Base-by-base conservation (phyloP, 2,888 invertebrate species). In the Eucriotettix oculatus region DNA sequence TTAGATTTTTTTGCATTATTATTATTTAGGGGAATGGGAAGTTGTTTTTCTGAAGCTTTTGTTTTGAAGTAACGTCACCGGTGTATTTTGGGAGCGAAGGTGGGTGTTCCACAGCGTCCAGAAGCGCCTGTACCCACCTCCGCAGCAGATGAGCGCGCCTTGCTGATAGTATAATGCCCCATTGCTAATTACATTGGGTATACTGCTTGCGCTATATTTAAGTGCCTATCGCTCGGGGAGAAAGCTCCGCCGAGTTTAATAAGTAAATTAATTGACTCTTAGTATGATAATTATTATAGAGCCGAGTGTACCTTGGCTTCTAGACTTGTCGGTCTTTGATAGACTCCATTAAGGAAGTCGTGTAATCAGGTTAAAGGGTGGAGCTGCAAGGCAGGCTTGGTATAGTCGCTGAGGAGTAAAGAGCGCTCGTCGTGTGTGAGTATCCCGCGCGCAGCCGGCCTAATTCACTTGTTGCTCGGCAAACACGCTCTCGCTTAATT, bases 251-350 rank as follows among this genome's bases (percentile, higher is more conserved):
- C 42, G 57, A 60, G 57, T 60, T 60, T 60, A 60, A 60, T 60
- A 60, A 60, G 60, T 60, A 60, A 57, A 60, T 57, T 60, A 60
- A 60, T 60, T 60, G 60, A 60, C 60, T 60, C 60, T 60, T 60
- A 57, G 60, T 57, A 60, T 54, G 60, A 60, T 60, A 60, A 57
- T 60, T 60, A 60, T 60, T 57, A 56, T 53, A 56, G 60, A 41
- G 55, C 55, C 40, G 40, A 55, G 55, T 55, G 55, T 16, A 42
- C 55, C 55, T 55, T 55, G 55, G 55, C 55, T 42, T 55, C 55
- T 55, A 55, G 54, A 40, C 55, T 55, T 48, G 48, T 48, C 55
- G 55, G 60, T 60, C 60, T 60, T 60, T 60, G 60, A 60, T 60
- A 55, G 55, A 55, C 55, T 55, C 61, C 61, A 61, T 61, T 61